Conservation (phyloP, 2,888 invertebrate genomes). For the Stenotaenia linearis region DNA sequence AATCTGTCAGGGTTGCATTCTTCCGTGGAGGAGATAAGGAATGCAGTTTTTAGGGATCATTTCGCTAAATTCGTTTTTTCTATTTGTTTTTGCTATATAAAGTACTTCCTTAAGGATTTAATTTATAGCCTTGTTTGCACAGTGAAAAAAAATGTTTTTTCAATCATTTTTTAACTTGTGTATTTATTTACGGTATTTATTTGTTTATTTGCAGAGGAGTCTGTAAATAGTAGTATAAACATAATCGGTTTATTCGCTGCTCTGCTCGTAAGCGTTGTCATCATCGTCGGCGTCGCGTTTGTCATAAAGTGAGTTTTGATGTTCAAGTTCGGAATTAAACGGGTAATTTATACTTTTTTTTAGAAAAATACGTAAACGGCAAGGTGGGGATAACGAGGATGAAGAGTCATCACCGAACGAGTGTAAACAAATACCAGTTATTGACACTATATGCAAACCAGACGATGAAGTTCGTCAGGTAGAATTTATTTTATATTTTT, state of each 20-base stretch:
- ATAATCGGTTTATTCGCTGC: constrained; percentile 27
- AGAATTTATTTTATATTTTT: not conserved
- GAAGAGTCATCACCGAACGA: not conserved
- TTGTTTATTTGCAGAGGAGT: not conserved
- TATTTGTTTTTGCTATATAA: not conserved
- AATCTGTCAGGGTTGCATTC: constrained; percentile 24
- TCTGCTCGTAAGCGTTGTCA: constrained; percentile 21
- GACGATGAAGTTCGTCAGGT: not conserved
- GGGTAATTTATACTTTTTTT: not conserved
- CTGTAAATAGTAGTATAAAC: not conserved
- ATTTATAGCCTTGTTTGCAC: not conserved
- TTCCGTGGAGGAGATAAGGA: not conserved
- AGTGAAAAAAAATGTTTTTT: not conserved
- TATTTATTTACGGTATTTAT: not conserved
- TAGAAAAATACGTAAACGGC: constrained; percentile 27
- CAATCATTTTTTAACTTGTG: not conserved
- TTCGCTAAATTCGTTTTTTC: not conserved
- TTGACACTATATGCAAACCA: not conserved
- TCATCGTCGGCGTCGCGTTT: constrained; percentile 29
- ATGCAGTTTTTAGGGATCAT: constrained; percentile 8
- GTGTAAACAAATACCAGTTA: not conserved
- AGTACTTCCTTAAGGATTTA: not conserved
- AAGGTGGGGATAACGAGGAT: not conserved
- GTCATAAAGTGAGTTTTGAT: not conserved
- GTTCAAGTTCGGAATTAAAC: not conserved